Evolutionary conservation across 1,140 invertebrate genomes (phyloP).

Genomic region (Micrasema minimum): DNA sequence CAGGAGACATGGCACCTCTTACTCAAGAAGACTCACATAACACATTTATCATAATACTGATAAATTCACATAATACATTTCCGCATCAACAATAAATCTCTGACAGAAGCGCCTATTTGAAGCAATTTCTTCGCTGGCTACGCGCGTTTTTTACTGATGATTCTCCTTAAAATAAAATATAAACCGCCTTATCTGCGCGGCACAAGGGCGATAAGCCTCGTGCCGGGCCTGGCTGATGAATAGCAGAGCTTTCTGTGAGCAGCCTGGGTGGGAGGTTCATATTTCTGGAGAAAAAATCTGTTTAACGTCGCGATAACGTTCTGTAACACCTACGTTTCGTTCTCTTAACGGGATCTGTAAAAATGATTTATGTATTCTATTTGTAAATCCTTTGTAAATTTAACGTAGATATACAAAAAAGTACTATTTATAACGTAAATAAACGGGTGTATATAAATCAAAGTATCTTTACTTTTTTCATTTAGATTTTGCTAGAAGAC

Average conservation of each 20-base stretch:
- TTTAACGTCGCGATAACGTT: conserved; percentile 4
- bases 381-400: no score
- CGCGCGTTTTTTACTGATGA: conserved; percentile 34
- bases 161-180: conserved; percentile 38
- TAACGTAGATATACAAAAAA: no score
- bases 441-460: no score
- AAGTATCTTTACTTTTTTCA: no score
- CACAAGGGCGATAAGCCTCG: conserved; percentile 21
- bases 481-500: no score
- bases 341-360: conserved; percentile 5
- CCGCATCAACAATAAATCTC: conserved; percentile 39
- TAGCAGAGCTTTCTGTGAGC: conserved; percentile 25
- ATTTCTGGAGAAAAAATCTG: conserved; percentile 24
- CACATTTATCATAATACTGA: conserved; percentile 39
- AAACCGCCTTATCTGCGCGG: conserved; percentile 31
- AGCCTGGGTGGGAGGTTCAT: conserved; percentile 17
- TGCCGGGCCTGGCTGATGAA: conserved; percentile 26
- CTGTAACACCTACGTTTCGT: background rate
- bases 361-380: conserved; percentile 11
- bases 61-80: conserved; percentile 40
- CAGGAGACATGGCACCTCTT: no score
- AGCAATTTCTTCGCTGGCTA: conserved; percentile 32
- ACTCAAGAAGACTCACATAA: no score
- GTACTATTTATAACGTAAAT: no score
- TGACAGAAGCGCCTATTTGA: conserved; percentile 35